These are phyloP conservation scores for Syrrhaptes paradoxus DNA, from an alignment of 2,113 vertebrate genomes.

Conservation along the genomic window DNA sequence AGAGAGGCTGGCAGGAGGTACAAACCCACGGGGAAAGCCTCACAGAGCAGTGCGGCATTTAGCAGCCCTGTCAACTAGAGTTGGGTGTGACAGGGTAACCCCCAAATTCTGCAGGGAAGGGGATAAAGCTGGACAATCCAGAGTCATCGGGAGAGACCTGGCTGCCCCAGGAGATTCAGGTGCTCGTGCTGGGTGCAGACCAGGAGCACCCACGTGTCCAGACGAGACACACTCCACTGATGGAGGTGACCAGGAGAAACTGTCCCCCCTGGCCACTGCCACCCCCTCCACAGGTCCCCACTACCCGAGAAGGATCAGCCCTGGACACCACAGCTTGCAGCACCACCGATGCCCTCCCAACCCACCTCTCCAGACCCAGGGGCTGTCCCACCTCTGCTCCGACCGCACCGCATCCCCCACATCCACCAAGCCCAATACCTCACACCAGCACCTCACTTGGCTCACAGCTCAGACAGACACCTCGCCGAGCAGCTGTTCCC, in stretches of 20 bases:
- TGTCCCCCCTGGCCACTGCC: background rate
- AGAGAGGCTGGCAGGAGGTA: background rate
- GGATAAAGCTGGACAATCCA: background rate
- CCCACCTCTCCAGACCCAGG: fast-evolving
- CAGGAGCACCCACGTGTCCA: background rate
- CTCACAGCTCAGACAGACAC: fast-evolving
- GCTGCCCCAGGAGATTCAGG: background rate
- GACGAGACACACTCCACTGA: background rate
- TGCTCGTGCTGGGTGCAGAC: background rate
- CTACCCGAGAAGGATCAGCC: background rate
- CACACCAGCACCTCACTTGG: fast-evolving
- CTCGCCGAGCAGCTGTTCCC: background rate
- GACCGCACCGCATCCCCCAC: fast-evolving
- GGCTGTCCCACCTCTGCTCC: background rate
- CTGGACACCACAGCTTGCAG: background rate
- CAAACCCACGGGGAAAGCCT: background rate
- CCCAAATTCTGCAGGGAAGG: background rate
- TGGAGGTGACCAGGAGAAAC: background rate
- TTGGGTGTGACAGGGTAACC: background rate
- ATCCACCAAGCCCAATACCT: fast-evolving
- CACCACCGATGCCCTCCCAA: fast-evolving
- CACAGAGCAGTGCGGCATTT: fast-evolving
- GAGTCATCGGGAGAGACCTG: background rate
- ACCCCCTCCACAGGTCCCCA: background rate
- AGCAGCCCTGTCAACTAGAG: background rate